Evolutionary conservation across 53 echinoderm and acorn worm species (phyloP).

Genomic region (Hippasteria phrygiana): DNA sequence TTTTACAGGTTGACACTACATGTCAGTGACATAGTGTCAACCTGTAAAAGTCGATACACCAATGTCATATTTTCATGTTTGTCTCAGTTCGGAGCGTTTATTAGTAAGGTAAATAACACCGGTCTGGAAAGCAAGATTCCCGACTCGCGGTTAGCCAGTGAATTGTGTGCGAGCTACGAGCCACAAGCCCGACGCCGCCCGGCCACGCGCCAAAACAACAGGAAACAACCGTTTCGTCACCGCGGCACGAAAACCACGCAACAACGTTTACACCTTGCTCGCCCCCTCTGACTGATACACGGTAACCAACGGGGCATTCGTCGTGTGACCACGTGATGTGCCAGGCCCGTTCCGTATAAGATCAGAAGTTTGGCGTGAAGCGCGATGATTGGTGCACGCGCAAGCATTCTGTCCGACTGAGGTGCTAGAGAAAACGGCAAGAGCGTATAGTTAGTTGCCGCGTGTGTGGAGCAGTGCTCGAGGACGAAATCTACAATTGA

Average conservation of each 20-base stretch:
- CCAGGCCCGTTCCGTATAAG: conserved; percentile 15
- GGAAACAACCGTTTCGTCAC: conserved; percentile 26
- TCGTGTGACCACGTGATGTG: conserved; percentile 21
- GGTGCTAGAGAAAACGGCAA: background rate
- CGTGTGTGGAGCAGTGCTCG: conserved; percentile 16
- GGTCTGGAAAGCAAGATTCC: too few species aligned
- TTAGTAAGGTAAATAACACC: too few species aligned
- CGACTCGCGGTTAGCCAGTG: too few species aligned
- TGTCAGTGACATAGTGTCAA: too few species aligned
- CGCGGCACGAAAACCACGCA: background rate
- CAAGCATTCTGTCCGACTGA: background rate
- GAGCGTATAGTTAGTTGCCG: background rate
- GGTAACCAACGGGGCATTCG: conserved; percentile 1
- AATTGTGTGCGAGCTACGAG: too few species aligned
- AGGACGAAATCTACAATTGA: conserved; percentile 19
- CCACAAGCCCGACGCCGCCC: too few species aligned
- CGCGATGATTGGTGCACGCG: conserved; percentile 34
- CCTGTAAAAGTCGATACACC: too few species aligned
- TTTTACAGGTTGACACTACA: too few species aligned
- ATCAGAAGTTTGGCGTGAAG: conserved; percentile 43
- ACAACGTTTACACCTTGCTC: background rate
- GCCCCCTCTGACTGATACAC: background rate
- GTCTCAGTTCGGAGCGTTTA: too few species aligned
- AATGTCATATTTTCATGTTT: too few species aligned
- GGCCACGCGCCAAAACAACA: too few species aligned